Evolutionary conservation across 2,888 invertebrate species (phyloP).

Genomic region (Lepidochitona cinerea): DNA sequence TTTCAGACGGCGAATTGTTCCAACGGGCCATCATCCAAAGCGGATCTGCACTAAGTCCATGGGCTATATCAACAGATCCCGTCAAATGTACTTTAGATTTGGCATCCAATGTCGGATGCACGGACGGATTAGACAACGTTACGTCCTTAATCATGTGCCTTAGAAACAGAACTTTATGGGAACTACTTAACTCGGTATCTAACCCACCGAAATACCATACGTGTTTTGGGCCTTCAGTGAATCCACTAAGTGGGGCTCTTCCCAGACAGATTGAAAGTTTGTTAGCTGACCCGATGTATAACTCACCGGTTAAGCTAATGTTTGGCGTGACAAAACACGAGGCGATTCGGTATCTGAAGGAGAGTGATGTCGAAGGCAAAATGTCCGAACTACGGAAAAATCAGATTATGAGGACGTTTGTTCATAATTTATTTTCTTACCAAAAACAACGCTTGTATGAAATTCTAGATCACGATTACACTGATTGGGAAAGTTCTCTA

Average conservation of each 20-base stretch:
- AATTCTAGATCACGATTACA: conserved; percentile 96
- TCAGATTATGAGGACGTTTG: conserved; percentile 86
- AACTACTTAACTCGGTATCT: conserved; percentile 24
- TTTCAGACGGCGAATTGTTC: conserved; percentile 40
- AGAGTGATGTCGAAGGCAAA: conserved; percentile 86
- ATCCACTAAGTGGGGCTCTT: conserved; percentile 40
- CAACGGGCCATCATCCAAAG: conserved; percentile 92
- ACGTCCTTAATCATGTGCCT: conserved; percentile 27
- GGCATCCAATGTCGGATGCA: conserved; percentile 34
- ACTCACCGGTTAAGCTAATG: conserved; percentile 8
- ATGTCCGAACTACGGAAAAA: conserved; percentile 92
- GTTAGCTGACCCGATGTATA: neutral
- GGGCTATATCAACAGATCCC: conserved; percentile 38
- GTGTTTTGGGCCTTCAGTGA: conserved; percentile 59
- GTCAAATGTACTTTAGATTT: conserved; percentile 28
- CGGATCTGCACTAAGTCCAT: conserved; percentile 76
- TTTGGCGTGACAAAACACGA: conserved; percentile 68
- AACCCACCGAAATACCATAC: conserved; percentile 62
- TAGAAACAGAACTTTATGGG: conserved; percentile 80
- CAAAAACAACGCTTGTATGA: conserved; percentile 93
- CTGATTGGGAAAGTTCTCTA: conserved; percentile 81
- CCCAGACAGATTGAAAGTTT: conserved; percentile 41
- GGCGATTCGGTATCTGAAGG: conserved; percentile 92
- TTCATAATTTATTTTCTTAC: conserved; percentile 93
- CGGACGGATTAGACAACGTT: conserved; percentile 12